A percentile compares a stretch with the other conserved stretches of the same genome.
Evolutionary conservation across 1,140 invertebrate species (phyloP).

Genomic region (Diabrotica virgifera): DNA sequence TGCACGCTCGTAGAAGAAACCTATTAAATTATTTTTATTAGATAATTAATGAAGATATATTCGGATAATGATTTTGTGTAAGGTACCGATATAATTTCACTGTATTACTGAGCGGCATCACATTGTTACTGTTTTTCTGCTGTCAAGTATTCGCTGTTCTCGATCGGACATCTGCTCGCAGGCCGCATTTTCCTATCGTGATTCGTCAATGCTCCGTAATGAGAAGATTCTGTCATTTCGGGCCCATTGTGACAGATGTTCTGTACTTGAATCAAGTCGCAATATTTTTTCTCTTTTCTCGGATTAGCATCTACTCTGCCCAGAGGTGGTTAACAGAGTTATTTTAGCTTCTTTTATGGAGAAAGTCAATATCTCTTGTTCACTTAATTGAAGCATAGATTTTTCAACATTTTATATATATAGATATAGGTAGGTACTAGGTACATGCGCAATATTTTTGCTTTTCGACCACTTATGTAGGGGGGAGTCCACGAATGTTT

Average conservation of each 20-base stretch:
- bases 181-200: constrained; percentile 25
- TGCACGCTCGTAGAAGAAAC: too few relatives aligned
- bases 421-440: too few relatives aligned
- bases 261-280: constrained; percentile 4
- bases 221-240: constrained; percentile 30
- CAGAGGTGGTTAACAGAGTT: neutral
- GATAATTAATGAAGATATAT: too few relatives aligned
- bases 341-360: neutral
- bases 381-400: too few relatives aligned
- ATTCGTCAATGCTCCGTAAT: constrained; percentile 32
- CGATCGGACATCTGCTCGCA: constrained; percentile 32
- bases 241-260: constrained; percentile 26
- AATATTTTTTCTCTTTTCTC: constrained; percentile 3
- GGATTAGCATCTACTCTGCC: constrained; percentile 17
- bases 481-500: too few relatives aligned
- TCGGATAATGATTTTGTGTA: too few relatives aligned
- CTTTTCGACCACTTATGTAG: too few relatives aligned
- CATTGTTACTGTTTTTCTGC: constrained; percentile 36
- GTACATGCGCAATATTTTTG: too few relatives aligned
- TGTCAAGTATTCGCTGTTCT: constrained; percentile 33
- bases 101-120: neutral
- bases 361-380: too few relatives aligned
- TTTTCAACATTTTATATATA: too few relatives aligned
- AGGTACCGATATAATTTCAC: neutral
- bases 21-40: too few relatives aligned